These are phyloP conservation scores for Ailurus styani DNA, from an alignment of 2,113 vertebrate genomes.

Conservation along the genomic window DNA sequence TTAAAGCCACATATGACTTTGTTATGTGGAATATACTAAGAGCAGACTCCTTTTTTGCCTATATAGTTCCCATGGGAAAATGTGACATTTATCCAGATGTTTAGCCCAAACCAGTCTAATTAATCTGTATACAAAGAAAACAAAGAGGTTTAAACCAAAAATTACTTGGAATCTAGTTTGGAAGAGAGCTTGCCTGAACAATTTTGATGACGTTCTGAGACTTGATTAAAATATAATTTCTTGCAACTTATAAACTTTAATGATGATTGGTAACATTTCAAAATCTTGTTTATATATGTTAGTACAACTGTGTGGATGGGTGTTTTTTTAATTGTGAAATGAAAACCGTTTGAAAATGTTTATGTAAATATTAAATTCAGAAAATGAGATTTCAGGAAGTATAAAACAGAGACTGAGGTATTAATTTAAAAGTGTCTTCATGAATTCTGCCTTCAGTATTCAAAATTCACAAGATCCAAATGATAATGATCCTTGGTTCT, in stretches of 20 bases:
- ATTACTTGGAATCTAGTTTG: neutral
- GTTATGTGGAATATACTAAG: constrained; percentile 78
- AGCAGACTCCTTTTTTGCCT: constrained; percentile 88
- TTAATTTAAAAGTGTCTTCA: neutral
- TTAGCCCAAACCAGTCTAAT: constrained; percentile 88
- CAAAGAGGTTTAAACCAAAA: constrained; percentile 68
- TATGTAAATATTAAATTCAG: neutral
- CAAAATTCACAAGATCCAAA: neutral
- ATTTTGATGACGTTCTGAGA: constrained; percentile 66
- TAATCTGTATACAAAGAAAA: constrained; percentile 83
- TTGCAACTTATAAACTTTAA: constrained; percentile 71
- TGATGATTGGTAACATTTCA: constrained; percentile 56
- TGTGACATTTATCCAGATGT: constrained; percentile 84
- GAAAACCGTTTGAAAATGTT: constrained; percentile 33
- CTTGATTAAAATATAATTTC: constrained; percentile 55
- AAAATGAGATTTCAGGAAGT: neutral
- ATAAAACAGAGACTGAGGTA: neutral
- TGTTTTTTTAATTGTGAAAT: neutral
- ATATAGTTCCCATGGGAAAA: constrained; percentile 84
- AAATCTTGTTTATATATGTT: neutral
- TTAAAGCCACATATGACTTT: constrained; percentile 73
- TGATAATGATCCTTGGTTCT: neutral
- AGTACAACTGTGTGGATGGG: neutral
- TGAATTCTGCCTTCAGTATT: neutral
- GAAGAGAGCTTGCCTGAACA: constrained; percentile 61